Evolutionary conservation across 2,888 invertebrate genomes (phyloP), one percentile per base, ranked within the genome.

Genomic region (Drosophila setosimentum): DNA sequence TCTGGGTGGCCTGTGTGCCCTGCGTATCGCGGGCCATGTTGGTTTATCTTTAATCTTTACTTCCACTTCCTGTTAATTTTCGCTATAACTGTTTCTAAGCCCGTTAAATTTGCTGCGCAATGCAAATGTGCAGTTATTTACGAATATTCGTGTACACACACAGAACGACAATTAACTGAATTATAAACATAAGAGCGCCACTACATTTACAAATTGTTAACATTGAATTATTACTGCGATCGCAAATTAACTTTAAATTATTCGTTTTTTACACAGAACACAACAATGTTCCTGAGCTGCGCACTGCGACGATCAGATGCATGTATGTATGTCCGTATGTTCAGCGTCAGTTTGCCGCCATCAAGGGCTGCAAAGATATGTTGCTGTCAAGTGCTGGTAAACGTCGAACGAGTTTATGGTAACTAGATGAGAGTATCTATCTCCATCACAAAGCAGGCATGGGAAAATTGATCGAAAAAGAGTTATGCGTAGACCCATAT

Each of bases 11-110:
- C 62, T 83, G 84, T 7, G 90, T 89, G 30, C 80, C 87, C 68
- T 92, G 91, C 0, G 91, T 91, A 51, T 92, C 91, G 50, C 90
- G 86, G 48, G 90, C 90, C 92, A 92, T 92, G 50, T 37, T 81
- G 18, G 13, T 55, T 33, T 33, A 5, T 33, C 33, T 33, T 10
- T 92, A 54, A 55, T 77, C 7, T 37, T 35, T 11, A 35, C 11
- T 58, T 40, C 21, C 32, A 30, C n/a, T 54, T 58, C 29, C 48
- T 51, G 42, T 37, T 57, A 45, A 30, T 59, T 45, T 55, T 73
- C 54, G 27, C 16, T 65, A 24, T 76, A 73, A 60, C 58, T 61
- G 71, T 75, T 73, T 59, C 49, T 42, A 37, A 62, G 74, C 62
- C 57, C 21, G 45, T 59, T 63, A 64, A 76, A 49, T 45, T 55